Base-by-base conservation (phyloP, 53 echinoderm and acorn worm genomes). In the Actinopyga echinites region DNA sequence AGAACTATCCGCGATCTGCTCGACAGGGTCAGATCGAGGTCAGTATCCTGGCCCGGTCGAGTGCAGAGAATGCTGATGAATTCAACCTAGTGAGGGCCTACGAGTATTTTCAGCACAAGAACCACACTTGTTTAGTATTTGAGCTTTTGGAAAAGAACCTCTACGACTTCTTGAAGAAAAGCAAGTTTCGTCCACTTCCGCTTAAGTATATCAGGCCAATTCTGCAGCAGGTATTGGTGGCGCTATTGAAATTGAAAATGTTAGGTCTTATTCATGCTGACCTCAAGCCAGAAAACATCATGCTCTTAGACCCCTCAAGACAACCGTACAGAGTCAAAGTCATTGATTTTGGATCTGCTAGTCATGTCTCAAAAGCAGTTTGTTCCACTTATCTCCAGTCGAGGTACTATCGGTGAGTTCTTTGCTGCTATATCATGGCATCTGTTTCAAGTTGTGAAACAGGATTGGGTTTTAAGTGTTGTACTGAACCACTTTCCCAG, bases 21-120 rank as follows among this genome's bases (percentile, higher is more conserved):
- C 89, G 99, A 11, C 99, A 99, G 85, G 99, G 99, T 52, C 99
- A 99, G 86, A 99, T 99, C 26, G 99, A 99, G 63, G 99, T 99
- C 62, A 89, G 92, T 75, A 99, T 99, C 64, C 68, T 99, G 9
- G 94, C 99, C 40, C 63, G 94, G 54, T 59, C 95, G 59, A 95
- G 94, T 80, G 99, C 99, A 8, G 99, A 99, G 83, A 99, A 89
- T 77, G 99, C 99, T 0, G 99, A 99, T 66, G 99, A 99, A 58
- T 99, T 92, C 56, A 99, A 99, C 81, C 83, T 99, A 58, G 99
- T 99, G 31, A 90, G 99, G 30, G 99, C 99, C 2, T 99, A 99
- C 62, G 99, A 99, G 86, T 99, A 94, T 85, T 99, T 99, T 83
- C 99, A 99, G 82, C 99, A 99, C 73, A 99, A 99, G 83, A 99